Evolutionary conservation across 2,797 vertebrate genomes (phyloP), one percentile per base, ranked within the genome.

Genomic region (Protonibea diacanthus): DNA sequence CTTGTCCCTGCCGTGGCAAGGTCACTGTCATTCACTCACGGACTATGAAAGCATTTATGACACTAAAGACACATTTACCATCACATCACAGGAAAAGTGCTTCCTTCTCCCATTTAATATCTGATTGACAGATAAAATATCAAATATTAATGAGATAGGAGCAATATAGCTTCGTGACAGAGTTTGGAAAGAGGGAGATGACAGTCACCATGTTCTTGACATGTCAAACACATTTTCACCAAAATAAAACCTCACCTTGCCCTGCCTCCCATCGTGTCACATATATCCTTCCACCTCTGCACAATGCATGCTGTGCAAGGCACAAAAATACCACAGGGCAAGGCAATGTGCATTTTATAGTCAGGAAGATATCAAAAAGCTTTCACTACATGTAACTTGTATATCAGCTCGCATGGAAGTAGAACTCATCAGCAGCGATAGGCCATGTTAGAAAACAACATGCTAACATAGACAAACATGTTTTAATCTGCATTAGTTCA

Each of bases 71-170:
- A 87, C 68, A 76, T 82, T 83, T 67, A 74, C 83, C 25, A 17
- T 81, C 38, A 66, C 80, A 88, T 86, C 79, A 87, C 51, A 76
- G 62, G 73, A 52, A 66, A 62, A 64, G 72, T 68, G 57, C 78
- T 85, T 76, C 86, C 49, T 53, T 82, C 69, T 81, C 72, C 74
- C 64, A 81, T 84, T 83, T 64, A 44, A 66, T 62, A 38, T 51
- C 55, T 90, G 90, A 93, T 65, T 92, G 92, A 90, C 88, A 86
- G 86, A 49, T 52, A 69, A 47, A 85, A 89, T 82, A 78, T 92
- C 29, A 88, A 88, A 88, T 71, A 85, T 89, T 89, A 89, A 93
- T 92, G 90, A 87, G 62, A 68, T 20, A 60, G 82, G 66, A 78
- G 72, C 65, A 60, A 62, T 74, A 51, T 42, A 62, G 67, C 42